Evolutionary conservation across 2,113 vertebrate genomes (phyloP).

Genomic region (Dicrurus megarhynchus): DNA sequence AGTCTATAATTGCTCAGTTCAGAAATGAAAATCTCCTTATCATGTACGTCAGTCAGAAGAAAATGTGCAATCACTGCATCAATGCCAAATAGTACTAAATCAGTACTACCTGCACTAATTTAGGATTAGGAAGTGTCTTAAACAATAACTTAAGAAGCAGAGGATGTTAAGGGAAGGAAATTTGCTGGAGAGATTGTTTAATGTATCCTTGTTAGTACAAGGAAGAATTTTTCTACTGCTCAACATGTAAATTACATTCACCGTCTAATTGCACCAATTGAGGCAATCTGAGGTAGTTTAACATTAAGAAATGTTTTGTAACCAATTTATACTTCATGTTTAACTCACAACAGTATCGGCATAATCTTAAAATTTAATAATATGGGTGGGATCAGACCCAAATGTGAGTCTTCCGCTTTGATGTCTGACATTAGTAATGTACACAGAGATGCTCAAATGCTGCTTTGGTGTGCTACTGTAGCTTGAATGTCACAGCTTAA

Average conservation of each 20-base stretch:
- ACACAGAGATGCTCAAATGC: not conserved
- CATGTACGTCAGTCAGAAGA: not conserved
- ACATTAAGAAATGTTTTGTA: not conserved
- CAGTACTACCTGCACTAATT: not conserved
- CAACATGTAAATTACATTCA: slow-evolving; percentile 36
- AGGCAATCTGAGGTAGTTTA: slow-evolving; percentile 3
- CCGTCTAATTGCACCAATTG: not conserved
- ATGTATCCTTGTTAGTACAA: not conserved
- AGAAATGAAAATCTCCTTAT: slow-evolving; percentile 21
- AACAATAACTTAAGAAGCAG: slow-evolving; percentile 32
- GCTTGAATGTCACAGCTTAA: not conserved
- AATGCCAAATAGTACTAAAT: not conserved
- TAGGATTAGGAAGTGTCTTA: slow-evolving; percentile 10
- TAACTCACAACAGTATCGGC: not conserved
- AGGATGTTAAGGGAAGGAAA: slow-evolving; percentile 29
- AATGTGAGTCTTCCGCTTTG: not conserved
- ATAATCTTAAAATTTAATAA: slow-evolving; percentile 21
- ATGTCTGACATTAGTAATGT: not conserved
- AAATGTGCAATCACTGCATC: not conserved
- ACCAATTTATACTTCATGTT: not conserved
- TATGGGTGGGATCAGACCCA: not conserved
- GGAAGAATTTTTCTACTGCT: slow-evolving; percentile 32
- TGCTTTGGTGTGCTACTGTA: not conserved
- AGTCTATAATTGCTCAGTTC: slow-evolving; percentile 22
- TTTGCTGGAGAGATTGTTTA: not conserved